Evolutionary conservation across 2,888 invertebrate genomes (phyloP).

Genomic region (Limnephilus auricula): DNA sequence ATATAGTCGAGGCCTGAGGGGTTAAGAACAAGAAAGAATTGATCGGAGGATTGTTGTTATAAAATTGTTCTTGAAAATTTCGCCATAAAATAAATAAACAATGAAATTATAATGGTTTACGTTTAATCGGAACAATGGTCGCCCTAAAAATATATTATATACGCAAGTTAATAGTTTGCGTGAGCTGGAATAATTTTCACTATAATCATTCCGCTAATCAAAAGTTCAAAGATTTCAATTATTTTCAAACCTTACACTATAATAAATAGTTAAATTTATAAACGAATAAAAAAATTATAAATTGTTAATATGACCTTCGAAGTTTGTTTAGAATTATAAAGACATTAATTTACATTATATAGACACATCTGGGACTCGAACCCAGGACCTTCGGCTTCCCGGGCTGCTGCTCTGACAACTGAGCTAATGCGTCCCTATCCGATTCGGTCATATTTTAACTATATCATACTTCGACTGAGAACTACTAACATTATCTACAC

Average conservation of each 20-base stretch:
- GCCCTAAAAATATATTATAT: background rate
- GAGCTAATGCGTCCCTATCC: no score
- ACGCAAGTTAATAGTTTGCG: slow-evolving; percentile 49
- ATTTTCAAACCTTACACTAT: slow-evolving; percentile 13
- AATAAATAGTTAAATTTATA: slow-evolving; percentile 10
- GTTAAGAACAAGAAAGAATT: background rate
- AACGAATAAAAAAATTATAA: background rate
- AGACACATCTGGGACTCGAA: no score
- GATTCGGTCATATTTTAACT: no score
- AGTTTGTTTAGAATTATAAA: background rate
- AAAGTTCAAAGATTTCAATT: slow-evolving; percentile 39
- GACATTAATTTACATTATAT: background rate
- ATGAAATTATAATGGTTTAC: slow-evolving; percentile 10
- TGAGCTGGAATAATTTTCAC: slow-evolving; percentile 35
- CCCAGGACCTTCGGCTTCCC: no score
- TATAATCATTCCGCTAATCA: slow-evolving; percentile 43
- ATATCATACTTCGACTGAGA: no score
- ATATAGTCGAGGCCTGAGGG: no score
- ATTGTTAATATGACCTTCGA: background rate
- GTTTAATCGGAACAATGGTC: background rate
- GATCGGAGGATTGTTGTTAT: background rate
- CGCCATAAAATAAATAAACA: background rate
- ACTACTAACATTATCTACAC: no score
- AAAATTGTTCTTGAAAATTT: background rate
- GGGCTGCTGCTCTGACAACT: no score